Percentiles rank a stretch among this genome's conserved stretches.
These are phyloP conservation scores for Lomographa bimaculata DNA, from an alignment of 2,888 invertebrate genomes.

Conservation along the genomic window DNA sequence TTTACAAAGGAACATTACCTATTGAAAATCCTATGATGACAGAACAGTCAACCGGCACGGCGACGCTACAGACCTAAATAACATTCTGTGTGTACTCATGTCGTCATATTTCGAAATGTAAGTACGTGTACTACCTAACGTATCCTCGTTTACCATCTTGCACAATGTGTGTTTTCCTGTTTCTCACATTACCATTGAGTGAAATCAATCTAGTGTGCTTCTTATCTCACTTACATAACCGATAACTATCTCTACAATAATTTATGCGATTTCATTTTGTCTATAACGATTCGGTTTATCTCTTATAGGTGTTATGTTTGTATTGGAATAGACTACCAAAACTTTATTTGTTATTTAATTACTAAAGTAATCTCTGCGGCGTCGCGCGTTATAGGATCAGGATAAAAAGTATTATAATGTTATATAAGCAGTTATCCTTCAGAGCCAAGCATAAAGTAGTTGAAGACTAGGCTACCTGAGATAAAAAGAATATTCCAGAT, in stretches of 20 bases:
- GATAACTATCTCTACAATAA: conserved; percentile 3
- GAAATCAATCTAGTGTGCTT: conserved; percentile 30
- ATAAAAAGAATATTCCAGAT: too few relatives aligned
- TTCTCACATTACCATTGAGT: conserved; percentile 49
- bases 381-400: too few relatives aligned
- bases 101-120: conserved; percentile 58
- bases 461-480: too few relatives aligned
- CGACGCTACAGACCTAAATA: conserved; percentile 25
- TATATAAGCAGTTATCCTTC: too few relatives aligned
- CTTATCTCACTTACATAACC: conserved; percentile 23
- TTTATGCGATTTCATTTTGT: conserved; percentile 4
- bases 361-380: too few relatives aligned
- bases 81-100: conserved; percentile 30
- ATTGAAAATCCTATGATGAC: conserved; percentile 56
- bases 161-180: conserved; percentile 55
- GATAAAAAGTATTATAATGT: too few relatives aligned
- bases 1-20: conserved; percentile 26
- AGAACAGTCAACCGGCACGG: conserved; percentile 31
- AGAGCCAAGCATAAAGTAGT: too few relatives aligned
- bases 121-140: conserved; percentile 43
- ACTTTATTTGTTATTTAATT: too few relatives aligned
- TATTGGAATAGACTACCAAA: too few relatives aligned
- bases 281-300: conserved; percentile 1
- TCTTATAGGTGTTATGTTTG: background rate
- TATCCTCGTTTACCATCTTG: conserved; percentile 51